Conservation (phyloP, 2,888 invertebrate species). For the Tetropium fuscum region DNA sequence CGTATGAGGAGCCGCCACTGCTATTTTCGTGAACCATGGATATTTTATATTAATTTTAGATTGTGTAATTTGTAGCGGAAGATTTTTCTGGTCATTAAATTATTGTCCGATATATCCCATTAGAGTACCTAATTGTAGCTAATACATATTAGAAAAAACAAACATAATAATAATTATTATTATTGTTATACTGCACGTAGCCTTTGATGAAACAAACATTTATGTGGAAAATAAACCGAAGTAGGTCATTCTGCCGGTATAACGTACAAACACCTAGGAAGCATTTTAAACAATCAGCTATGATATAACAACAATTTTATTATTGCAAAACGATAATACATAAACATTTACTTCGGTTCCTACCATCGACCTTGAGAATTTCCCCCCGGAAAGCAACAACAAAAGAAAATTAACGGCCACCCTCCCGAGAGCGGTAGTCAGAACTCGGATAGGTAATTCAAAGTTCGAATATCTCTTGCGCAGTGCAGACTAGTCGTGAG, state of each 20-base stretch:
- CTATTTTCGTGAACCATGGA: too few relatives aligned
- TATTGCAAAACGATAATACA: conserved; percentile 33
- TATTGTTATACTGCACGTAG: too few relatives aligned
- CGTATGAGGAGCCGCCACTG: too few relatives aligned
- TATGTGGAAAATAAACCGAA: conserved; percentile 25
- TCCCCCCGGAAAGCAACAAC: conserved; percentile 49
- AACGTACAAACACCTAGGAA: conserved; percentile 34
- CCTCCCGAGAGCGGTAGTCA: neutral
- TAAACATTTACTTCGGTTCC: conserved; percentile 39
- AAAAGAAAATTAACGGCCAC: conserved; percentile 10
- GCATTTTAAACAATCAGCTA: conserved; percentile 37
- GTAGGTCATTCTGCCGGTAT: conserved; percentile 34
- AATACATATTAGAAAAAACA: too few relatives aligned
- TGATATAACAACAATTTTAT: conserved; percentile 40
- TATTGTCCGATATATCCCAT: too few relatives aligned
- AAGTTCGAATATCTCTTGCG: neutral
- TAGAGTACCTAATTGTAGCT: too few relatives aligned
- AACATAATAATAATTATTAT: too few relatives aligned
- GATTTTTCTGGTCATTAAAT: too few relatives aligned
- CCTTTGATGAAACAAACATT: conserved; percentile 19
- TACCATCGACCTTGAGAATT: conserved; percentile 50
- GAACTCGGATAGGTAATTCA: neutral
- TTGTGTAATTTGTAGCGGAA: too few relatives aligned
- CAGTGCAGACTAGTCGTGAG: neutral
- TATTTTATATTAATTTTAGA: too few relatives aligned